Percentiles rank a stretch among this genome's conserved stretches.
Conservation (phyloP, 64 coral and sea anemone species). For the Montipora efflorescens region DNA sequence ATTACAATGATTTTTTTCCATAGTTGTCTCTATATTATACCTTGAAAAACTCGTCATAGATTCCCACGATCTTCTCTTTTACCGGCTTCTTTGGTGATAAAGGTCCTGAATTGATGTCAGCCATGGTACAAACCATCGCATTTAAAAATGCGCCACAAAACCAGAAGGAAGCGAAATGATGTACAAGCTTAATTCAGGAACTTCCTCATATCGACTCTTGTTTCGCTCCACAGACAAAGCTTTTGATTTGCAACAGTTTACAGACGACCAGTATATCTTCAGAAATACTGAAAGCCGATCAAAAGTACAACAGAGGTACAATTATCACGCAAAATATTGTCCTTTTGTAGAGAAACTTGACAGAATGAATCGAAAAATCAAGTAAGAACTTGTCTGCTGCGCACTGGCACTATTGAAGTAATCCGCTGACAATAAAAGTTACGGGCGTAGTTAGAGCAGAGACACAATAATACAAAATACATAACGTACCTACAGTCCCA, state of each 20-base stretch:
- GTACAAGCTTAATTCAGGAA: background rate
- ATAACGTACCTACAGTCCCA: no score
- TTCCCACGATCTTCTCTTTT: slow-evolving; percentile 96
- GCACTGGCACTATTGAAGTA: slow-evolving; percentile 14
- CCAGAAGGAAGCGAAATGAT: background rate
- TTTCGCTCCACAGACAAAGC: background rate
- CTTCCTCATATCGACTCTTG: background rate
- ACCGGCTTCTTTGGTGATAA: slow-evolving; percentile 83
- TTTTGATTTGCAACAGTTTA: background rate
- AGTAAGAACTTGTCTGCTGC: background rate
- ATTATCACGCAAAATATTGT: background rate
- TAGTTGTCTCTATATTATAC: slow-evolving; percentile 23
- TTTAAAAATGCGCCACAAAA: slow-evolving; percentile 11
- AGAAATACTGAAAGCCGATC: background rate
- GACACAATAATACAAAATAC: no score
- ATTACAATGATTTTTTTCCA: background rate
- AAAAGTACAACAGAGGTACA: background rate
- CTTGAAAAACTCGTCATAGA: slow-evolving; percentile 96
- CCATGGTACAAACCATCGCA: slow-evolving; percentile 35
- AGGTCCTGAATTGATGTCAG: slow-evolving; percentile 52
- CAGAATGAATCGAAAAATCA: background rate
- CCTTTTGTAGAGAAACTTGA: background rate
- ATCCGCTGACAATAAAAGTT: no score
- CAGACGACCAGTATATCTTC: background rate
- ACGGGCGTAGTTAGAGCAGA: no score